These are phyloP conservation scores for Catostomus latipinnis DNA, from an alignment of 2,797 vertebrate species.

Conservation along the genomic window DNA sequence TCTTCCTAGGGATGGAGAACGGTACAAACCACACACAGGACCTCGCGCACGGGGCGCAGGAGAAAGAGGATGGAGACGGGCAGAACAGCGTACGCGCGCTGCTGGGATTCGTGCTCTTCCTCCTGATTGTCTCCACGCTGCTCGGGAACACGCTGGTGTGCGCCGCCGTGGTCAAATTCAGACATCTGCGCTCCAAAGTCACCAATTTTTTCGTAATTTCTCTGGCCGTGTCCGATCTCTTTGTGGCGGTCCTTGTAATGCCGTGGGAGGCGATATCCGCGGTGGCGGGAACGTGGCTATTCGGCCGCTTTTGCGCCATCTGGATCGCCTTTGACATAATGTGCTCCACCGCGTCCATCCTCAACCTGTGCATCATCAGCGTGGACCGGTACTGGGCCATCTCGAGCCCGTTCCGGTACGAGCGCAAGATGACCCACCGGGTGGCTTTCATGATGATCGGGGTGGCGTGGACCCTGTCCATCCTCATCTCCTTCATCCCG, in stretches of 20 bases:
- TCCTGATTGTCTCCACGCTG: constrained; percentile 81
- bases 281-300: constrained; percentile 79
- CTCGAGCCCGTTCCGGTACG: constrained; percentile 78
- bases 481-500: constrained; percentile 84
- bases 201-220: constrained; percentile 85
- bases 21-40: constrained; percentile 67
- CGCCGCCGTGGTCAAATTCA: constrained; percentile 78
- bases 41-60: constrained; percentile 56
- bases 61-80: not conserved
- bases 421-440: constrained; percentile 77
- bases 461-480: constrained; percentile 80
- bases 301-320: constrained; percentile 80
- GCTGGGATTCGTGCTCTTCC: constrained; percentile 74
- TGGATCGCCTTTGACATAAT: constrained; percentile 88
- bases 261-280: constrained; percentile 81
- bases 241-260: constrained; percentile 85
- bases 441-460: constrained; percentile 79
- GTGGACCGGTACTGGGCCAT: constrained; percentile 86
- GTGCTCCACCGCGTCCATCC: constrained; percentile 85
- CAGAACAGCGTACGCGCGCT: constrained; percentile 65
- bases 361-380: constrained; percentile 84
- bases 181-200: constrained; percentile 82
- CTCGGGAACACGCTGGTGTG: constrained; percentile 83
- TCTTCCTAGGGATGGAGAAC: constrained; percentile 67
- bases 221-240: constrained; percentile 81